Base-by-base conservation (phyloP, 2,888 invertebrate genomes). In the Cryptus armator region DNA sequence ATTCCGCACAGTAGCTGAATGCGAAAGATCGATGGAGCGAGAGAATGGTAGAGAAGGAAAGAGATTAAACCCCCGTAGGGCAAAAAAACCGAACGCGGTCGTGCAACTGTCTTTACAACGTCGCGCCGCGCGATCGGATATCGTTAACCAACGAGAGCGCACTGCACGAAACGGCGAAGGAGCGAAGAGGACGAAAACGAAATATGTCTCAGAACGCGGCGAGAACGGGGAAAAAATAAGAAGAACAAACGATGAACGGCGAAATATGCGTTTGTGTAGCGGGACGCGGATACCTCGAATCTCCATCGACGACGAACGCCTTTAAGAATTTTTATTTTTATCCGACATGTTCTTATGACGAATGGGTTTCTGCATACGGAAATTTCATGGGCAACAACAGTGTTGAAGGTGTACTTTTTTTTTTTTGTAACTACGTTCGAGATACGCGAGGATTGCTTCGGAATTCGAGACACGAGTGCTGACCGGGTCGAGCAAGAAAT, bases 51-150 rank as follows among this genome's bases (percentile, higher is more conserved):
- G 29, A 53, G 75, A 46, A 56, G 16, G 24, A 24, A 67, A 56
- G 56, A 29, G 43, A 19, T 14, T 12, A 51, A 66, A 72, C 37
- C 59, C 68, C 68, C 81, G 74, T 32, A 51, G 83, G 56, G 71
- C 76, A 71, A 82, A 83, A 80, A 83, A 86, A 71, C 43, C 76
- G 74, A 74, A 80, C 67, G 64, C 79, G 86, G 79, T 83, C 79
- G 87, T 59, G 66, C 81, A 81, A 72, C 83, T 76, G 83, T 84
- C 75, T 77, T 51, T 66, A 59, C 46, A 75, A 66, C 71, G 74
- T 51, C 72, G 51, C 37, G 16, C 75, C 64, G 64, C 68, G 29
- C 68, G 72, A 76, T 66, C 81, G 56, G 75, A 81, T 77, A 62
- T 75, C 76, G 62, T 75, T 66, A 76, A 79, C 78, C 82, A 76